Evolutionary conservation across 2,888 invertebrate species (phyloP), one percentile per base, ranked within the genome.

Genomic region (Bimastos eiseni): DNA sequence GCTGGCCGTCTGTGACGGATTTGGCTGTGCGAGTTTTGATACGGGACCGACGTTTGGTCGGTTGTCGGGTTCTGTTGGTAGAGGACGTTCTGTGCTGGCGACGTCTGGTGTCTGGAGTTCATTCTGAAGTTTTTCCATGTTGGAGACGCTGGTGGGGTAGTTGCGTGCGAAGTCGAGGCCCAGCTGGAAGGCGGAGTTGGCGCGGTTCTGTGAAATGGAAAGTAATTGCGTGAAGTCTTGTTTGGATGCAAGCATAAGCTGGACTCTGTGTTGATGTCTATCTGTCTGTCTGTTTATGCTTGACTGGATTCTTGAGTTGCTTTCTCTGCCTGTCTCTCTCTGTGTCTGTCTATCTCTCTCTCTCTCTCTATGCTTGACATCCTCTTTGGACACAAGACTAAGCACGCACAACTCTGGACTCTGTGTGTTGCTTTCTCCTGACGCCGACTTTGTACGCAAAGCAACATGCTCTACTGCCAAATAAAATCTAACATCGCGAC

Each of bases 91-190:
- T 30, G 70, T 0, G 11, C 70, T 37, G 88, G 38, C 37, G 30
- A 30, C 88, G 24, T 38, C 88, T 38, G 88, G 38, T 24, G 88
- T 30, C 38, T 55, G 2, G 41, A 90, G 86, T 34, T 37, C 33
- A 15, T 41, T n/a, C 49, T 91, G 91, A 15, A 91, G 36, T 8
- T 38, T 86, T 86, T 92, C 89, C 92, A 94, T 92, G 41, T 92
- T 92, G 55, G 92, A 91, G 93, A 96, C 94, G 91, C 95, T 96
- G 6, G 96, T 94, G 93, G 96, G 95, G 94, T 96, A 97, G 92
- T 96, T 96, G 92, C 96, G 96, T 5, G 97, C 97, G 94, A 97
- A 97, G 93, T 97, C 96, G 94, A 97, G 96, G 5, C 97, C 97
- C 86, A 92, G 33, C 84, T 89, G 36, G 89, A 92, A 92, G 11